Conservation (phyloP, 1,140 invertebrate genomes). For the Drosophila littoralis region DNA sequence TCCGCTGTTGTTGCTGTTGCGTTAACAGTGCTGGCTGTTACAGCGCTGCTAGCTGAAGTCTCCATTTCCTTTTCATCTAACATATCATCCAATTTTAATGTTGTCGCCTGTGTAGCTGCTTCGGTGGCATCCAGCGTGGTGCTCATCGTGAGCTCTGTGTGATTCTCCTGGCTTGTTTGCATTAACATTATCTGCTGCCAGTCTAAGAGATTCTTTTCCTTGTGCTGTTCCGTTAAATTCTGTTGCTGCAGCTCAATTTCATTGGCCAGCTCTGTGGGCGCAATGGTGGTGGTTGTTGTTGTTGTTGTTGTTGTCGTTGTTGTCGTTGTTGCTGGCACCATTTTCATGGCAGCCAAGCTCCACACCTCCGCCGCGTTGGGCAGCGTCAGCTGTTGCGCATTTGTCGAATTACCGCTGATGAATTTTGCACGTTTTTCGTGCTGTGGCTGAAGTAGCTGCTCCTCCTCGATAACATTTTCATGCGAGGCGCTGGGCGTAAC, state of each 20-base stretch:
- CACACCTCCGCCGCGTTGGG: conserved; percentile 74
- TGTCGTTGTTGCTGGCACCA: conserved; percentile 57
- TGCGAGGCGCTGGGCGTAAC: conserved; percentile 42
- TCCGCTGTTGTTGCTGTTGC: not conserved
- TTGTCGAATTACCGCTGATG: conserved; percentile 78
- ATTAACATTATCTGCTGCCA: conserved; percentile 75
- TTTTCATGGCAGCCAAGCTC: conserved; percentile 77
- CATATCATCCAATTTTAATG: conserved; percentile 29
- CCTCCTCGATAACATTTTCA: conserved; percentile 66
- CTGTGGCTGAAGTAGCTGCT: conserved; percentile 27
- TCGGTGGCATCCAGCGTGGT: conserved; percentile 67
- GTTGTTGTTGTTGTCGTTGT: conserved; percentile 14
- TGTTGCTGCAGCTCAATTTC: conserved; percentile 47
- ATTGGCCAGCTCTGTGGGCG: conserved; percentile 52
- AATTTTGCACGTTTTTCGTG: conserved; percentile 74
- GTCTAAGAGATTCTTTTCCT: conserved; percentile 72
- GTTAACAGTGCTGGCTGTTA: conserved; percentile 15
- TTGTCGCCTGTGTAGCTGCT: conserved; percentile 46
- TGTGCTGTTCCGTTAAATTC: conserved; percentile 53
- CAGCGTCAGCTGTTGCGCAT: conserved; percentile 67
- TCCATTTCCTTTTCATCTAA: conserved; percentile 11
- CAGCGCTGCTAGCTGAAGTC: conserved; percentile 4
- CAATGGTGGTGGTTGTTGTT: conserved; percentile 5
- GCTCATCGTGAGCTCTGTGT: conserved; percentile 52
- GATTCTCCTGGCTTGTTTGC: conserved; percentile 48